Base-by-base conservation (phyloP, 2,888 invertebrate species). In the Mythimna loreyi region DNA sequence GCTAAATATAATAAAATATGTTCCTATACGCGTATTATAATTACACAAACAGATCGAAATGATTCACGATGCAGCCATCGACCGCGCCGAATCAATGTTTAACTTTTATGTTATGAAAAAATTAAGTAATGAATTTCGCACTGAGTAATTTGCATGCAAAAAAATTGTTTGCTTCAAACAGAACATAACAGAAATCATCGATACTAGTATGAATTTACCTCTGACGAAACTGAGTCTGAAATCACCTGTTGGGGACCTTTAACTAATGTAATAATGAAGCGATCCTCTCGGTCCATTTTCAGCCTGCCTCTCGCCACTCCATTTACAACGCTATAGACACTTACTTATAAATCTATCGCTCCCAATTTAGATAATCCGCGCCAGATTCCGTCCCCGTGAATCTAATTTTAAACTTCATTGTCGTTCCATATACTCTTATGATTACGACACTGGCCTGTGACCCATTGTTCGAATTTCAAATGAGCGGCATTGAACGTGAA, bases 1-100 rank as follows among this genome's bases (percentile, higher is more conserved):
- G 79, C 81, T 78, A 81, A 82, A 83, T 78, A 78, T 82, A 70
- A 74, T 81, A 81, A 77, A 77, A 78, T 69, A 73, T 63, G 45
- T 69, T 69, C 63, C 52, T 40, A 7, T n/a, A 71, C 70, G 67
- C 47, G 65, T 78, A 75, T 64, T 72, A 69, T 79, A 82, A 82
- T 82, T 68, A 72, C 68, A 75, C 77, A 72, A 81, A 78, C 61
- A 66, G 43, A 47, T 59, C 45, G 25, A 52, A 56, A 69, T 59
- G 40, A n/a, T 77, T 73, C 77, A 77, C 65, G 21, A n/a, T 74
- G 77, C 78, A 78, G 72, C 45, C 47, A 65, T 66, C 56, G 62
- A 57, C 70, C 68, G 40, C 21, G 25, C 36, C 49, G 45, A 66
- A 74, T 53, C 62, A 69, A 62, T 69, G 47, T 36, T 62, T 50